Evolutionary conservation across 2,888 invertebrate species (phyloP), one percentile per base, ranked within the genome.

Genomic region (Drosophila peninsularis): DNA sequence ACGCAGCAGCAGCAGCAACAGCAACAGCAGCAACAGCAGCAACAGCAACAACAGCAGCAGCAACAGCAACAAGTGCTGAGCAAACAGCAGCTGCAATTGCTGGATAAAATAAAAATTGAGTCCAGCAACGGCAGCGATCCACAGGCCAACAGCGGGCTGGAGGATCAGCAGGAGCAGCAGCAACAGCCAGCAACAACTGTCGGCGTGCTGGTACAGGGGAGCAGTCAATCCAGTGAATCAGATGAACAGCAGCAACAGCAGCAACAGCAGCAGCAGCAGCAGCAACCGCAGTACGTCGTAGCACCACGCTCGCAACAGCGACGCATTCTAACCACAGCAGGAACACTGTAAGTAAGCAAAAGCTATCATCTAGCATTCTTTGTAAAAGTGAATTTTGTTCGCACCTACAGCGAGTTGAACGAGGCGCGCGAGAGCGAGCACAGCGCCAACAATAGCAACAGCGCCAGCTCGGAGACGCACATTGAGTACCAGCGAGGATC

Each of bases 281-380:
- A 78, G 42, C 64, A 75, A 45, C 75, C 30, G 11, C 76, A 78
- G 45, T 78, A 78, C 47, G 78, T 75, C 27, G 71, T 82, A 11
- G 67, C 90, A 62, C 86, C 85, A 21, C 87, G 89, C 30, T 78
- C 88, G 5, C 91, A 84, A 60, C 91, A 91, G 65, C 84, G 91
- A 7, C 90, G 92, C 37, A 92, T 93, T 54, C 81, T 93, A 27
- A 93, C 93, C 66, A 92, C 93, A 21, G 89, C 92, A 5, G 93
- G 93, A 24, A 92, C 92, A 49, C 86, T 93, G 85, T 91, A 82
- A 91, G 91, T 90, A 61, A 9, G 14, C 42, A 10, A 5, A 5
- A 30, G 11, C 11, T 36, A 27, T 19, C 14, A 13, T 14, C 0
- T 36, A 14, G 7, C 0, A 45, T 14, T 6, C 6, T 6, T 19